Base-by-base conservation (phyloP, 1,140 invertebrate species). In the Brachionus koreanus region DNA sequence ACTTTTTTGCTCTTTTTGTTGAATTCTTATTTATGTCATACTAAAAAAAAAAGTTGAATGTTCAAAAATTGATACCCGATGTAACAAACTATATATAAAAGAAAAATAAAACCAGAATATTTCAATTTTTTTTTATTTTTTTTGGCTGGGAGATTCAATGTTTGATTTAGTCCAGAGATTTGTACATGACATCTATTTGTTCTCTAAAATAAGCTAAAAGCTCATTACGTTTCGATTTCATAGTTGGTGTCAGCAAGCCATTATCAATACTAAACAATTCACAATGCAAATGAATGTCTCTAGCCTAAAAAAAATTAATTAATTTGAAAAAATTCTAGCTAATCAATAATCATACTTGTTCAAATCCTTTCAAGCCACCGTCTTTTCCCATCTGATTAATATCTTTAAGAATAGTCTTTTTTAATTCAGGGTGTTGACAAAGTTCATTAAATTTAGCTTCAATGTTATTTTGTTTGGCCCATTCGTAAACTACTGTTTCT, bases 221-320 rank as follows among this genome's bases (percentile, higher is more conserved):
- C 16, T 82, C 81, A 57, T 52, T 69, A 87, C 95, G 90, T 90
- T 97, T 98, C 83, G 93, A 92, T 89, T 99, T 99, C 86, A 98
- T 90, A 52, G 96, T 98, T 43, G 97, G 97, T 43, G 97, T 98
- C 33, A 99, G 89, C 16, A 99, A 91, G 83, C 94, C 95, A 89
- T 99, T 98, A 89, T 98, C 95, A 75, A 98, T 92, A 46, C 95
- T 95, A 90, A 98, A 99, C 65, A 93, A 93, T 89, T 97, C 94
- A 5, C 94, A 92, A 89, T 95, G 94, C 29, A 99, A 89, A 88
- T 96, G 94, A 84, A 98, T 93, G 87, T 97, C 95, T 90, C 97
- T 97, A 0, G 96, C 93, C 96, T 97, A 87, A 12, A 90, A 87
- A 86, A 76, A 35, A 81, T 72, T 35, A 42, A 83, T 10, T 25